Percentiles rank a stretch among this genome's conserved stretches.
These are phyloP conservation scores for Cryptotermes secundus DNA, from an alignment of 1,140 invertebrate genomes.

Conservation along the genomic window DNA sequence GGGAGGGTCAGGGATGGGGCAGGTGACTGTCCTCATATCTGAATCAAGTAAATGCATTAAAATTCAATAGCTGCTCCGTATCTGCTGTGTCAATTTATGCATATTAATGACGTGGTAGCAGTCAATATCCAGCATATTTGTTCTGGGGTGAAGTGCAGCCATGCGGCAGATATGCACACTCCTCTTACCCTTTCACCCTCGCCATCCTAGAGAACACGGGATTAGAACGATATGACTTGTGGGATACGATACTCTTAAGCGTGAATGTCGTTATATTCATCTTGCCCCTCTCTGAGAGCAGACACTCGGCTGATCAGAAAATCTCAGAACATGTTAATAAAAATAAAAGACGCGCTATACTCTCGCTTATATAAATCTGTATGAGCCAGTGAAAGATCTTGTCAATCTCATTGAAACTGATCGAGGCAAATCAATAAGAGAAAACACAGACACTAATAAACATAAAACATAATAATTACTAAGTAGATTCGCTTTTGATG, in stretches of 20 bases:
- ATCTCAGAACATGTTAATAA: too few relatives aligned
- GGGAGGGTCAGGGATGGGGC: background rate
- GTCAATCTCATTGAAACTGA: too few relatives aligned
- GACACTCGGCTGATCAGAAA: background rate
- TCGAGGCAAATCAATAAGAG: too few relatives aligned
- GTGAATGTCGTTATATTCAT: background rate
- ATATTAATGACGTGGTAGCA: constrained; percentile 2
- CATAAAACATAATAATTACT: too few relatives aligned
- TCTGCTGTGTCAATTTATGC: constrained; percentile 9
- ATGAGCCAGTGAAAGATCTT: too few relatives aligned
- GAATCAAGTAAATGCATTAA: constrained; percentile 9
- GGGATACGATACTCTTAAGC: background rate
- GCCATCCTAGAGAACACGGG: background rate
- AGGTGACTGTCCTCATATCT: constrained; percentile 1
- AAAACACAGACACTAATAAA: too few relatives aligned
- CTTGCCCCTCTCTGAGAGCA: background rate
- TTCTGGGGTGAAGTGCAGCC: constrained; percentile 7
- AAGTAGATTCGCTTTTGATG: too few relatives aligned
- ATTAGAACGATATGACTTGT: constrained; percentile 8
- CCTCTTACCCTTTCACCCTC: constrained; percentile 17
- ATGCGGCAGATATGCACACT: background rate
- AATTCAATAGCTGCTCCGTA: constrained; percentile 1
- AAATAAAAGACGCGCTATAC: too few relatives aligned
- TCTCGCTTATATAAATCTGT: too few relatives aligned
- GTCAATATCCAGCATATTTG: constrained; percentile 8